Evolutionary conservation across 2,797 vertebrate genomes (phyloP).

Genomic region (Paguma larvata): DNA sequence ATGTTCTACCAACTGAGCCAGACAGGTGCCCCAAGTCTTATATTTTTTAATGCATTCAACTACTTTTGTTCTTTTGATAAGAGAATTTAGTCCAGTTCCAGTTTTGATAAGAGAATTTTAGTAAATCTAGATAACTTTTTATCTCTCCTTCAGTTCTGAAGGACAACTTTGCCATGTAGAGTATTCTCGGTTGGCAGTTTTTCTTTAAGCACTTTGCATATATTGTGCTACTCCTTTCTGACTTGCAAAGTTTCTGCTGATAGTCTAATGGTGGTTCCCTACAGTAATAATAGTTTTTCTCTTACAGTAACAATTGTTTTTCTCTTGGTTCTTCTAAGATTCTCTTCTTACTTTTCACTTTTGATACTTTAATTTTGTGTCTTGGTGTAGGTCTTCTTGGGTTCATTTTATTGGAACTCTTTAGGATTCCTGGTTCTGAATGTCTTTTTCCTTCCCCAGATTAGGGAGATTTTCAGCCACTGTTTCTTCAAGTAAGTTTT

Average conservation of each 20-base stretch:
- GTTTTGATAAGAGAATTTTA: no score
- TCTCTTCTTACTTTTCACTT: neutral
- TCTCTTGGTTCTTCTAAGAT: neutral
- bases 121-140: neutral
- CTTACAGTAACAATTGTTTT: neutral
- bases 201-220: neutral
- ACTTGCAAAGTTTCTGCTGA: neutral
- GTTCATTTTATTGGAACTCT: neutral
- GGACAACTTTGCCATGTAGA: neutral
- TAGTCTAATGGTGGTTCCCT: neutral
- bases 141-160: neutral
- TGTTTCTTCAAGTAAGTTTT: neutral
- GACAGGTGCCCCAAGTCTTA: neutral
- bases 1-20: neutral
- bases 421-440: neutral
- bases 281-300: no score
- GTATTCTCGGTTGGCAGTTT: neutral
- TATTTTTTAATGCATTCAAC: neutral
- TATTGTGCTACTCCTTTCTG: neutral
- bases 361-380: neutral
- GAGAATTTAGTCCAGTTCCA: no score
- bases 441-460: neutral
- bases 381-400: neutral
- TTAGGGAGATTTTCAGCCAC: neutral
- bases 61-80: neutral